Percentiles rank a stretch among this genome's conserved stretches.
These are phyloP conservation scores for Hestina assimilis DNA, from an alignment of 1,140 invertebrate genomes.

Conservation along the genomic window DNA sequence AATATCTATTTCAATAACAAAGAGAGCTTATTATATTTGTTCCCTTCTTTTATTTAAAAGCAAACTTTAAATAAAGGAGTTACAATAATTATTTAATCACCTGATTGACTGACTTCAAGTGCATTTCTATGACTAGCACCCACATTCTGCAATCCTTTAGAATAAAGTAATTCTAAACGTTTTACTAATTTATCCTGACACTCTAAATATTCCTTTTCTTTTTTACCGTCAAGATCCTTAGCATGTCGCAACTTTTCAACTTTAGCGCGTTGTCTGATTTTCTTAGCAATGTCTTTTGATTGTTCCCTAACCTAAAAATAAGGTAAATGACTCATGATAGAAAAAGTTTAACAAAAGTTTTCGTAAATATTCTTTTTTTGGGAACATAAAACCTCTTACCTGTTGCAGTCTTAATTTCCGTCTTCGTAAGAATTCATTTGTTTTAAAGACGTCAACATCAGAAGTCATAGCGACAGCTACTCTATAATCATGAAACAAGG, in stretches of 20 bases:
- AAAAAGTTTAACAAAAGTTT: not conserved
- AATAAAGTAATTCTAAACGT: conserved; percentile 57
- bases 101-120: conserved; percentile 30
- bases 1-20: conserved; percentile 39
- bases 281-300: conserved; percentile 74
- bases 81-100: not conserved
- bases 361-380: not conserved
- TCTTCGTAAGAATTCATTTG: conserved; percentile 71
- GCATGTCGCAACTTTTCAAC: conserved; percentile 58
- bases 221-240: conserved; percentile 46
- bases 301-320: conserved; percentile 72
- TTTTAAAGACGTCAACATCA: conserved; percentile 59
- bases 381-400: conserved; percentile 53
- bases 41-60: no score
- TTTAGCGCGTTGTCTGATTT: conserved; percentile 68
- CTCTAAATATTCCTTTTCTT: conserved; percentile 60
- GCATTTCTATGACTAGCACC: conserved; percentile 60
- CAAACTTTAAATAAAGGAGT: no score
- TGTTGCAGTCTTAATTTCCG: conserved; percentile 72
- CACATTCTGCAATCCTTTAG: conserved; percentile 57
- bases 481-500: no score
- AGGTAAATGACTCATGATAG: not conserved
- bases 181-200: conserved; percentile 60
- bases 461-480: conserved; percentile 51
- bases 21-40: no score